These are phyloP conservation scores for Leptinotarsa tumamoca DNA, from an alignment of 2,888 invertebrate genomes.

Conservation along the genomic window DNA sequence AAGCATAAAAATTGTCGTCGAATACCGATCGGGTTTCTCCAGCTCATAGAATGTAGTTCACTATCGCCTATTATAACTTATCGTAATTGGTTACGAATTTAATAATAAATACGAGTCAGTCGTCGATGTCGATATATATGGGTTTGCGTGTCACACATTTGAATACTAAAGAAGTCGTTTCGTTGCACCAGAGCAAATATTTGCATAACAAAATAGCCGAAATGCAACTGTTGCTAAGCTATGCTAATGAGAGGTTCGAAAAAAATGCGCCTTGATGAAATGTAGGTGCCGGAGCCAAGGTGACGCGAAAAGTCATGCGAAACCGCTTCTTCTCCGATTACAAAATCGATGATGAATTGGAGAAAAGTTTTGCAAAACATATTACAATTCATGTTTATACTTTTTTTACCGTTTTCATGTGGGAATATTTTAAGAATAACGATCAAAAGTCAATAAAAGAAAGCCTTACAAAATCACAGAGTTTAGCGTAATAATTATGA, in stretches of 20 bases:
- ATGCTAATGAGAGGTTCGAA: background rate
- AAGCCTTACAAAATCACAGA: too few species aligned
- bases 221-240: constrained; percentile 19
- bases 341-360: background rate
- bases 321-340: background rate
- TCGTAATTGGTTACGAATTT: constrained; percentile 1
- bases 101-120: background rate
- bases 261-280: background rate
- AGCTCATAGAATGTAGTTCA: constrained; percentile 5
- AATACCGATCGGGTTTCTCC: constrained; percentile 4
- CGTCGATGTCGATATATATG: background rate
- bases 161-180: constrained; percentile 3
- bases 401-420: too few species aligned
- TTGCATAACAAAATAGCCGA: constrained; percentile 19
- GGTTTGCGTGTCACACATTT: constrained; percentile 15
- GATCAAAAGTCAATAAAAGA: too few species aligned
- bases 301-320: background rate
- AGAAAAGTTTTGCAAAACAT: too few species aligned
- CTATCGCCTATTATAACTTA: constrained; percentile 1
- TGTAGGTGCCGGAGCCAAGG: background rate
- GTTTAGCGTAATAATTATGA: too few species aligned
- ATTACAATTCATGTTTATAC: too few species aligned
- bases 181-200: constrained; percentile 18
- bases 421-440: too few species aligned
- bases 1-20: constrained; percentile 5